These are phyloP conservation scores for Apodemia hepburni DNA, from an alignment of 2,888 invertebrate genomes.

Conservation along the genomic window DNA sequence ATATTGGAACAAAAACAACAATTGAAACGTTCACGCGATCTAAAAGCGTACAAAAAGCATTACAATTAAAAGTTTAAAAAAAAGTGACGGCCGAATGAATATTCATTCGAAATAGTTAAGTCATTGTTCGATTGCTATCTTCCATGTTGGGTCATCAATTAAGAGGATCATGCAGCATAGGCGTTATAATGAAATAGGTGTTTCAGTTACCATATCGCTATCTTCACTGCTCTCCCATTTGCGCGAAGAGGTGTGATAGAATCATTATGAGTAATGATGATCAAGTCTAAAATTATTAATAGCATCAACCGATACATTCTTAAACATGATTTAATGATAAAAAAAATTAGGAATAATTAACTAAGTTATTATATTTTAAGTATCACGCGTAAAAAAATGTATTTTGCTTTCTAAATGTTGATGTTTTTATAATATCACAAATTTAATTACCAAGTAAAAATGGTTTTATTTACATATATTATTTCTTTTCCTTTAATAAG, in stretches of 20 bases:
- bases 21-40: constrained; percentile 37
- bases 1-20: constrained; percentile 19
- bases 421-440: no score
- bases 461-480: background rate
- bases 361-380: no score
- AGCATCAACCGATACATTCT: no score
- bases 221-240: background rate
- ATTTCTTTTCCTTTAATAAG: background rate
- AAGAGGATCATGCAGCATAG: constrained; percentile 33
- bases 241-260: background rate
- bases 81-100: constrained; percentile 40
- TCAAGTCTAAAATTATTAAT: no score
- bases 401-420: no score
- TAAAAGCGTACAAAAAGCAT: constrained; percentile 27
- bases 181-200: constrained; percentile 18
- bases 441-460: background rate
- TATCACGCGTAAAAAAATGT: no score
- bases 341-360: no score
- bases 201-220: constrained; percentile 27
- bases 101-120: constrained; percentile 54
- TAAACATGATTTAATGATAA: no score
- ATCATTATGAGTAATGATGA: background rate
- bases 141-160: constrained; percentile 52
- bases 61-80: constrained; percentile 15
- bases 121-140: constrained; percentile 59